These are phyloP conservation scores for Porites divaricata DNA, from an alignment of 92 coral and sea anemone genomes.

Conservation along the genomic window DNA sequence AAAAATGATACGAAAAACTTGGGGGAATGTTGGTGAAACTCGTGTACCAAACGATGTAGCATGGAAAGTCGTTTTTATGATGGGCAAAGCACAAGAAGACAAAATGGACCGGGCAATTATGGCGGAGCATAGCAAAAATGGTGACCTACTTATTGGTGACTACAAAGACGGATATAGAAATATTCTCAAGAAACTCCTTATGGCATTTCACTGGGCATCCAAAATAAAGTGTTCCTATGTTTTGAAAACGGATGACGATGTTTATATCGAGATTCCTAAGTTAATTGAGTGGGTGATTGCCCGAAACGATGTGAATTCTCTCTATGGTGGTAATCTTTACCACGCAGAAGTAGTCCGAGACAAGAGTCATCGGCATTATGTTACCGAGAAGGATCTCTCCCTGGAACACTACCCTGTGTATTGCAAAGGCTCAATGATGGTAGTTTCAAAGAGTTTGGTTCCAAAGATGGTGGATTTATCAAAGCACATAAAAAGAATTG, in stretches of 20 bases:
- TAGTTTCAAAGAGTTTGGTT: constrained; percentile 74
- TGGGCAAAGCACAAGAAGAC: constrained; percentile 51
- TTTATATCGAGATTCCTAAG: constrained; percentile 78
- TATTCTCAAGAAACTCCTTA: constrained; percentile 76
- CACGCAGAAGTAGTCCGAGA: constrained; percentile 69
- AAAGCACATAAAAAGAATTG: constrained; percentile 54
- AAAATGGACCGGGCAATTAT: constrained; percentile 48
- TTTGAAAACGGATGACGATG: constrained; percentile 92
- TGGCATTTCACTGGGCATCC: constrained; percentile 92
- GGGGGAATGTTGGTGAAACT: constrained; percentile 52
- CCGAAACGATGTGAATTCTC: constrained; percentile 25
- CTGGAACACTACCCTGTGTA: constrained; percentile 70
- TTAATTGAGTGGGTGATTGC: constrained; percentile 71
- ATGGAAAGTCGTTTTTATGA: constrained; percentile 76
- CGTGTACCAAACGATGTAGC: background rate
- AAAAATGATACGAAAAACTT: constrained; percentile 58
- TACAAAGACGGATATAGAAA: constrained; percentile 76
- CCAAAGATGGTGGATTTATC: constrained; percentile 72
- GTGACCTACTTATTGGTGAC: constrained; percentile 81
- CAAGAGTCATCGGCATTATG: constrained; percentile 75
- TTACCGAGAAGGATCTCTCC: constrained; percentile 56
- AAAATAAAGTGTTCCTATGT: constrained; percentile 56
- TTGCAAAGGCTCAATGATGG: constrained; percentile 83
- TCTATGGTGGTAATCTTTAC: constrained; percentile 84
- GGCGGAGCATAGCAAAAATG: constrained; percentile 63